phyloP scores from a whole-genome alignment of 1,140 invertebrate genomes.

The Contarinia nasturtii region DNA sequence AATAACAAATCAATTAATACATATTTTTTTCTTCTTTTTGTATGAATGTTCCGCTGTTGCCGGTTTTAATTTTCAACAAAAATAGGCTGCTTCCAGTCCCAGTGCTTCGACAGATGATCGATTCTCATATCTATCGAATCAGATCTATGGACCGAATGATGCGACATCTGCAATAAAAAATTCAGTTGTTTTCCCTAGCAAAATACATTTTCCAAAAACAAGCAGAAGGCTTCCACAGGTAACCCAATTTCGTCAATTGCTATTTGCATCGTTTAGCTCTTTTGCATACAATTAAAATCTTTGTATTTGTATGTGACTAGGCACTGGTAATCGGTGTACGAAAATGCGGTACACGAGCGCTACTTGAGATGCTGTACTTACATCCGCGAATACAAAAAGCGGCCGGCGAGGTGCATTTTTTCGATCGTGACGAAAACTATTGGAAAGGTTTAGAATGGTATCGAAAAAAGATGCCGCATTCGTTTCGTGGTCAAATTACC shows the following conservation, averaged over 20 bases:
- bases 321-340: slow-evolving; percentile 86
- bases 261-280: no score
- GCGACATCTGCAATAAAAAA: slow-evolving; percentile 13
- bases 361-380: slow-evolving; percentile 85
- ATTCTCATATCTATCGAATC: slow-evolving; percentile 5
- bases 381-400: slow-evolving; percentile 86
- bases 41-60: no score
- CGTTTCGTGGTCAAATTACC: slow-evolving; percentile 74
- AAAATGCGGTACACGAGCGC: slow-evolving; percentile 82
- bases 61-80: no score
- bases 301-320: slow-evolving; percentile 29
- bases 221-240: slow-evolving; percentile 34
- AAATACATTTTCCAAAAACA: slow-evolving; percentile 28
- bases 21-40: no score
- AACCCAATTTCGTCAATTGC: slow-evolving; percentile 6
- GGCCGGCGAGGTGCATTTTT: slow-evolving; percentile 85
- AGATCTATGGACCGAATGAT: slow-evolving; percentile 9
- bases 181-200: slow-evolving; percentile 24
- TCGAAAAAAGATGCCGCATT: slow-evolving; percentile 77
- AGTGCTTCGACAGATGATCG: slow-evolving; percentile 15
- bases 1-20: no score
- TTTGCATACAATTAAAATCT: no score
- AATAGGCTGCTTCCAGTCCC: slow-evolving; percentile 12
- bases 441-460: slow-evolving; percentile 84
- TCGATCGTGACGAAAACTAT: slow-evolving; percentile 83